Conservation (phyloP, 2,797 vertebrate species). For the Sebastes melanostomus region DNA sequence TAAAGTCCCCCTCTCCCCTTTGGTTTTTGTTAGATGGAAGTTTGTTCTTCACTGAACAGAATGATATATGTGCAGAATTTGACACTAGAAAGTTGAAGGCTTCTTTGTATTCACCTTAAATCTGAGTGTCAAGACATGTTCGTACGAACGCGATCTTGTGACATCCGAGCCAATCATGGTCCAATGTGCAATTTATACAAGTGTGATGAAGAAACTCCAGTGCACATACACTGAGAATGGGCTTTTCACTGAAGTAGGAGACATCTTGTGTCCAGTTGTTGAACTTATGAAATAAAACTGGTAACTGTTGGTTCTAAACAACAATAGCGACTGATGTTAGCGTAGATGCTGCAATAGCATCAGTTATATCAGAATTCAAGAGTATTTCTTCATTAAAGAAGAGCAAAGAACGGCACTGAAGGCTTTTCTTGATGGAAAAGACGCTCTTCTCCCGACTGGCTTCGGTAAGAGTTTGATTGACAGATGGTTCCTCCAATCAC, state of each 20-base stretch:
- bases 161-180: background rate
- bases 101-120: too few species aligned
- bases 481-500: too few species aligned
- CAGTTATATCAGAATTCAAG: too few species aligned
- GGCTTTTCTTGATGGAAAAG: too few species aligned
- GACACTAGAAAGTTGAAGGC: background rate
- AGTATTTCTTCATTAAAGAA: too few species aligned
- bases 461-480: too few species aligned
- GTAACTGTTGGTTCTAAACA: too few species aligned
- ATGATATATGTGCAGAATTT: background rate
- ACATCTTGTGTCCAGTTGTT: background rate
- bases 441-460: too few species aligned
- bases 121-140: background rate
- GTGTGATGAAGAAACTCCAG: background rate
- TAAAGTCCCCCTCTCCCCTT: background rate
- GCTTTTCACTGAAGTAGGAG: background rate
- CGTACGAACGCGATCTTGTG: background rate
- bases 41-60: background rate
- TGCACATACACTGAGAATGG: background rate
- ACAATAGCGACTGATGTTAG: too few species aligned
- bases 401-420: too few species aligned
- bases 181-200: background rate
- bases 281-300: background rate
- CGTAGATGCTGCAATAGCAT: too few species aligned
- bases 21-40: background rate